Evolutionary conservation across 64 coral and sea anemone genomes (phyloP), one percentile per base, ranked within the genome.

Genomic region (Stichodactyla mertensii): DNA sequence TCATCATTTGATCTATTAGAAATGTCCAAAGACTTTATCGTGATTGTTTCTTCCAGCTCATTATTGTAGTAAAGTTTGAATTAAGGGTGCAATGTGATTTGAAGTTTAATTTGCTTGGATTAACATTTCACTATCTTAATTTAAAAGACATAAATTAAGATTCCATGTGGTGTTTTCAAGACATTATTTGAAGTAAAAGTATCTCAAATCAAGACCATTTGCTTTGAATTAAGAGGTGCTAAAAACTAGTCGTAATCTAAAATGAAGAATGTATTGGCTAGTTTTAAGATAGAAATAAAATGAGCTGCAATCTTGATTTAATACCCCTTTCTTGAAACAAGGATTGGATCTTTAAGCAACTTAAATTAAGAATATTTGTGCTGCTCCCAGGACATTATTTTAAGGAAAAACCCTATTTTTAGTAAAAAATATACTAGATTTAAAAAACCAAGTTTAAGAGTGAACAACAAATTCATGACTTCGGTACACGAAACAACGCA

Each of bases 351-450:
- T 62, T 62, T 62, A 62, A 62, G 60, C 60, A 62, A 62, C 60
- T 62, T 62, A 62, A 62, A 62, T 62, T 62, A 62, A 62, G 60
- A 62, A 62, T 62, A 62, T 62, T 62, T 62, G 60, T 62, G 60
- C 60, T 62, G 60, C 60, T 62, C 60, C 60, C 60, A 62, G 60
- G 60, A 62, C 60, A 62, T 62, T 62, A 62, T 1, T 62, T 62
- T 62, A 62, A 62, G 60, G 16, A 62, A 62, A 62, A 62, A 62
- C 8, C 60, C 14, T 58, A 62, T 62, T 62, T 62, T 62, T n/a
- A n/a, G n/a, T n/a, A n/a, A n/a, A 62, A 18, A 16, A 62, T 16
- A 62, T 16, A 2, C 15, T 18, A 16, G 60, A 16, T 18, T 62
- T 62, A 19, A 16, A 14, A 62, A 62, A 62, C 60, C 60, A 62